These are phyloP conservation scores for Bothrops jararaca DNA, from an alignment of 2,113 vertebrate species.

Conservation along the genomic window DNA sequence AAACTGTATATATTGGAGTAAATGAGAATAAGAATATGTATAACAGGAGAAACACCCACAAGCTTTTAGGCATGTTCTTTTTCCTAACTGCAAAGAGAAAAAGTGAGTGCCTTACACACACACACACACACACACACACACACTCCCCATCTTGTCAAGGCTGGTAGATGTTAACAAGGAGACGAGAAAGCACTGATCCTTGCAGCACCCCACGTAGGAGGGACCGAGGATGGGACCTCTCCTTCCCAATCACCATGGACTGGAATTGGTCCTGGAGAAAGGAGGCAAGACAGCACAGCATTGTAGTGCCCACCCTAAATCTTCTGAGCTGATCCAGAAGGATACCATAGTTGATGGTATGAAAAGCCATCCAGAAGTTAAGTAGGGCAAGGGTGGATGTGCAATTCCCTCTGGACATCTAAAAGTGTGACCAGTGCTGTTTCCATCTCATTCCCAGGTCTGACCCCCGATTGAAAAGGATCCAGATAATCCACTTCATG, in stretches of 20 bases:
- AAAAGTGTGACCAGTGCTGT: background rate
- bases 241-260: no score
- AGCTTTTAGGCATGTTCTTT: background rate
- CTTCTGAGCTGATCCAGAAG: no score
- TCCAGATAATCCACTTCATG: background rate
- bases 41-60: background rate
- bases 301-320: no score
- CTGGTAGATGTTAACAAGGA: background rate
- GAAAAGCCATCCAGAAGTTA: no score
- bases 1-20: background rate
- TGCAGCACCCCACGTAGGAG: no score
- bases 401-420: background rate
- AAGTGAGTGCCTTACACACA: background rate
- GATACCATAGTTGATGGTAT: no score
- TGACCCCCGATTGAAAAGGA: background rate
- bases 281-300: no score
- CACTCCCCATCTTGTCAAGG: background rate
- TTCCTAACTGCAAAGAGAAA: background rate
- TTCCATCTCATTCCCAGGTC: background rate
- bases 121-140: background rate
- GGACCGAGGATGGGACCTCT: no score
- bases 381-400: no score
- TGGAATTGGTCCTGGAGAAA: no score
- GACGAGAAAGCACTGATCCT: no score
- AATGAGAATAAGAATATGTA: background rate